phyloP scores from a whole-genome alignment of 2,797 vertebrate species.

The Gadopsis bispinosus region DNA sequence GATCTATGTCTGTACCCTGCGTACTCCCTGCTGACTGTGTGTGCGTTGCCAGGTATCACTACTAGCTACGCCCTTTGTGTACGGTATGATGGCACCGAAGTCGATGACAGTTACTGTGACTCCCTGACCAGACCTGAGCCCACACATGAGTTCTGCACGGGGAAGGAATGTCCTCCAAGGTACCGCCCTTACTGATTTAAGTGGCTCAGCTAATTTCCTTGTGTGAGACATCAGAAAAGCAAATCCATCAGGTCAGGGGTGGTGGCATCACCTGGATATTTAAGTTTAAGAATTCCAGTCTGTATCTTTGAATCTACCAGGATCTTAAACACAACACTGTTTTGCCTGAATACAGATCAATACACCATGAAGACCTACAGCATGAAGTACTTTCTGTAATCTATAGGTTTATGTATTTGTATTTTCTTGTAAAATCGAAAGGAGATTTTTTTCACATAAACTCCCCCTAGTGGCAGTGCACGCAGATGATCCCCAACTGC shows the following conservation, averaged over 20 bases:
- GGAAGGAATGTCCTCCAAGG: constrained; percentile 92
- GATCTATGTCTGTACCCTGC: neutral
- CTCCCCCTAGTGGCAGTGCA: neutral
- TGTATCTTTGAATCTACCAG: neutral
- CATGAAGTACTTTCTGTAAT: neutral
- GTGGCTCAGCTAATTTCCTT: neutral
- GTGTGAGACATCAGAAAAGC: neutral
- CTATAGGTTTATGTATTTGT: neutral
- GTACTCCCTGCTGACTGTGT: neutral
- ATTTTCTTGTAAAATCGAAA: neutral
- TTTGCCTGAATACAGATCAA: no score
- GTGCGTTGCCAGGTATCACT: constrained; percentile 84
- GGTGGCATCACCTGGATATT: neutral
- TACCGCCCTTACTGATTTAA: constrained; percentile 45
- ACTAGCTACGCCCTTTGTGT: constrained; percentile 89
- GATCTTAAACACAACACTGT: neutral
- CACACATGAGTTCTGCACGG: constrained; percentile 90
- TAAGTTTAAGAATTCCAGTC: neutral
- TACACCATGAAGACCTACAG: neutral
- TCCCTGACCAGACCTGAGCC: constrained; percentile 90
- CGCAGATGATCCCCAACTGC: neutral
- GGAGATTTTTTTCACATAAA: neutral
- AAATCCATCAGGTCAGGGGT: constrained; percentile 2
- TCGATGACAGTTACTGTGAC: constrained; percentile 90
- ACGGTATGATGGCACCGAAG: constrained; percentile 90